Conservation (phyloP, 2,113 vertebrate species). For the Oenanthe oenanthe region DNA sequence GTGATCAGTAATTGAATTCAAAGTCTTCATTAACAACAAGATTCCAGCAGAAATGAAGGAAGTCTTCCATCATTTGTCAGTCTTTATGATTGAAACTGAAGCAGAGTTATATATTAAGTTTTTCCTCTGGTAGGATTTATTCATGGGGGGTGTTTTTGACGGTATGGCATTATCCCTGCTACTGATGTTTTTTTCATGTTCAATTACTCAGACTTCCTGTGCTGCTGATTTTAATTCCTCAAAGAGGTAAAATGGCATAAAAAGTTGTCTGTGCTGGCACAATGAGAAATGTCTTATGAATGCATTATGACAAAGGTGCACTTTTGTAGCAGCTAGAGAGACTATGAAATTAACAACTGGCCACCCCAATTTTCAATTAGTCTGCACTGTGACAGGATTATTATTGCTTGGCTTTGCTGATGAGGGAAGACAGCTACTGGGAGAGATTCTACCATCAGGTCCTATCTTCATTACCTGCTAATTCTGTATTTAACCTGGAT, state of each 20-base stretch:
- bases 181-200: neutral
- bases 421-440: neutral
- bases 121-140: neutral
- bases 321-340: neutral
- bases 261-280: neutral
- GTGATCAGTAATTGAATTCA: neutral
- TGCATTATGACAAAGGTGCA: neutral
- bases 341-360: neutral
- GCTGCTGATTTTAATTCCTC: neutral
- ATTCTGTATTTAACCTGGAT: neutral
- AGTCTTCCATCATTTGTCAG: neutral
- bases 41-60: neutral
- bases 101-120: neutral
- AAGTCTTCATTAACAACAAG: neutral
- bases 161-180: neutral
- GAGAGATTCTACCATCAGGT: neutral
- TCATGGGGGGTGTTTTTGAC: neutral
- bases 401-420: neutral
- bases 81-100: neutral
- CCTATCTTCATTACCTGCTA: neutral
- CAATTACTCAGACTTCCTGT: constrained; percentile 11
- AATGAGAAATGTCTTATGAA: constrained; percentile 1
- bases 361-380: neutral
- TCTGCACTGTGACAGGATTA: neutral
- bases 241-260: neutral